Percentiles rank a stretch among this genome's conserved stretches.
These are phyloP conservation scores for Spea hammondii DNA, from an alignment of 2,797 vertebrate species.

Conservation along the genomic window DNA sequence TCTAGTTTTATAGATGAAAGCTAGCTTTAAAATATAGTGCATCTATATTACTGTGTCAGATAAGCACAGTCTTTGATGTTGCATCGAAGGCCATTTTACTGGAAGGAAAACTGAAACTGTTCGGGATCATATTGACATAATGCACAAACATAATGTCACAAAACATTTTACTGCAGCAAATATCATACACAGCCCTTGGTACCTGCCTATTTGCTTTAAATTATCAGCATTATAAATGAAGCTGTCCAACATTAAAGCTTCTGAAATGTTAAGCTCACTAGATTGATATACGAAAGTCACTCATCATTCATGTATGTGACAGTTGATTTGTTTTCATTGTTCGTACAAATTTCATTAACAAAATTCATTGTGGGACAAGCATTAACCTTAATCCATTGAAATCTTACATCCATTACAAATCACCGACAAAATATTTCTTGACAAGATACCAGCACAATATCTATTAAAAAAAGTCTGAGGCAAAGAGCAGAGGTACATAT, in stretches of 20 bases:
- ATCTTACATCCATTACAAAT: constrained; percentile 22
- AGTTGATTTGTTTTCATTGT: constrained; percentile 33
- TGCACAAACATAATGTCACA: neutral
- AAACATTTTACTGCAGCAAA: no score
- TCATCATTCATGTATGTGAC: constrained; percentile 20
- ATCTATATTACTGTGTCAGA: neutral
- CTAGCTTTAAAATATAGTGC: neutral
- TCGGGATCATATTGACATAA: constrained; percentile 27
- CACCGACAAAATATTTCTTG: constrained; percentile 26
- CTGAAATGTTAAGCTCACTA: constrained; percentile 17
- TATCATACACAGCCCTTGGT: constrained; percentile 10
- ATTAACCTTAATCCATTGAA: constrained; percentile 16
- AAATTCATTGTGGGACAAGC: constrained; percentile 31
- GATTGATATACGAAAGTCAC: neutral
- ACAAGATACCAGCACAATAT: constrained; percentile 6
- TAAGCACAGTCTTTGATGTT: constrained; percentile 9
- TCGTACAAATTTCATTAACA: constrained; percentile 18
- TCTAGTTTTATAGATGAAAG: constrained; percentile 5
- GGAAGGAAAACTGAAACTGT: constrained; percentile 25
- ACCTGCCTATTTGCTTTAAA: constrained; percentile 3
- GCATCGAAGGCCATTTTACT: constrained; percentile 12
- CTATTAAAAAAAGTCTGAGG: neutral
- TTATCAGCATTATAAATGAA: constrained; percentile 4
- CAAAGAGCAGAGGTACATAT: neutral
- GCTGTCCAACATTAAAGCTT: constrained; percentile 19